These are phyloP conservation scores for Crax fasciolata DNA, from an alignment of 2,797 vertebrate genomes.

Conservation along the genomic window DNA sequence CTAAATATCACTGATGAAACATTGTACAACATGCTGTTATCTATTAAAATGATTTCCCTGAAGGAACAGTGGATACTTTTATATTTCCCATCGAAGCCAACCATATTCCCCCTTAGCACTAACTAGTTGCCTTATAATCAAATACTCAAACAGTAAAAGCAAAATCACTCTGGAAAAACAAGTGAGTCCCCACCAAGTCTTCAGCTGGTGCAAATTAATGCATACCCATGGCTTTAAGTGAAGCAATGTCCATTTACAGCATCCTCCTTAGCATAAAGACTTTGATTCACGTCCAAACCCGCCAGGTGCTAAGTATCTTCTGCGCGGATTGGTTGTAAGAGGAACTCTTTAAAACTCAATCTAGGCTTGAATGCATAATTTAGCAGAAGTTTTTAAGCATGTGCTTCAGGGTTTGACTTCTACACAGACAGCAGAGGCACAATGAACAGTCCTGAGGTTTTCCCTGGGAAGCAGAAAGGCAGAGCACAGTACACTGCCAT, in stretches of 20 bases:
- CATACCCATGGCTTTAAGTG: background rate
- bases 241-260: background rate
- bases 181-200: background rate
- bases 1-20: conserved; percentile 90
- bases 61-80: conserved; percentile 87
- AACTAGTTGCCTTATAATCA: conserved; percentile 76
- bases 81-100: conserved; percentile 82
- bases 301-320: background rate
- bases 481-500: conserved; percentile 41
- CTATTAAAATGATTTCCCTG: conserved; percentile 89
- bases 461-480: conserved; percentile 18
- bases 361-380: background rate
- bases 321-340: background rate
- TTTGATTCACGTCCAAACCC: background rate
- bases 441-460: background rate
- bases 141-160: conserved; percentile 40
- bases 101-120: conserved; percentile 75
- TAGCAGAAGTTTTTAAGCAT: background rate
- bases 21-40: conserved; percentile 90
- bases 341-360: background rate
- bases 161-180: conserved; percentile 17
- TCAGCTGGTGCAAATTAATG: background rate
- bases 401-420: background rate
- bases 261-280: background rate
- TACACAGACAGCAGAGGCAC: background rate